Evolutionary conservation across 2,888 invertebrate species (phyloP).

Genomic region (Torymus auratus): DNA sequence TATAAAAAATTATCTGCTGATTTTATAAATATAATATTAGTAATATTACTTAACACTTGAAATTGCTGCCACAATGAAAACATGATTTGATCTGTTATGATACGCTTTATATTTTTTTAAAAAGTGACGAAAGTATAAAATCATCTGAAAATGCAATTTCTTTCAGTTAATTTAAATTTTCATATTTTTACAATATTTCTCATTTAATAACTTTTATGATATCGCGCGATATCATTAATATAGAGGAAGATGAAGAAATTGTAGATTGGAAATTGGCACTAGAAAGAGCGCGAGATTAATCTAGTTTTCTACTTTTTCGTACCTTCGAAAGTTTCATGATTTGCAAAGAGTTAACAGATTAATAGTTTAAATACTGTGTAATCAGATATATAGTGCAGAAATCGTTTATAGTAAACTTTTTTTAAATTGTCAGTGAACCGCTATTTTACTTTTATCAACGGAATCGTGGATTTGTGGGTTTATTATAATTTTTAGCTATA

Average conservation of each 20-base stretch:
- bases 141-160: too few species aligned
- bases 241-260: neutral
- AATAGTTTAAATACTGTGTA: conserved; percentile 8
- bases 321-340: neutral
- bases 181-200: too few species aligned
- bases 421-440: neutral
- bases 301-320: conserved; percentile 27
- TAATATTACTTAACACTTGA: too few species aligned
- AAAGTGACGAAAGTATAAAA: too few species aligned
- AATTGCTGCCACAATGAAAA: too few species aligned
- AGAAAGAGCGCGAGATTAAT: conserved; percentile 32
- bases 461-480: neutral
- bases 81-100: too few species aligned
- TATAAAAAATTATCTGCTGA: too few species aligned
- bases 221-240: too few species aligned
- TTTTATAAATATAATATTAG: too few species aligned
- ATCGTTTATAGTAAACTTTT: conserved; percentile 8
- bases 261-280: conserved; percentile 43
- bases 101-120: too few species aligned
- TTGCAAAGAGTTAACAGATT: neutral
- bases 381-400: conserved; percentile 27
- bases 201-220: too few species aligned
- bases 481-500: neutral
- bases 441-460: conserved; percentile 13
- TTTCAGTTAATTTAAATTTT: too few species aligned